These are phyloP conservation scores for Dichetophora obliterata DNA, from an alignment of 2,888 invertebrate genomes.

Conservation along the genomic window DNA sequence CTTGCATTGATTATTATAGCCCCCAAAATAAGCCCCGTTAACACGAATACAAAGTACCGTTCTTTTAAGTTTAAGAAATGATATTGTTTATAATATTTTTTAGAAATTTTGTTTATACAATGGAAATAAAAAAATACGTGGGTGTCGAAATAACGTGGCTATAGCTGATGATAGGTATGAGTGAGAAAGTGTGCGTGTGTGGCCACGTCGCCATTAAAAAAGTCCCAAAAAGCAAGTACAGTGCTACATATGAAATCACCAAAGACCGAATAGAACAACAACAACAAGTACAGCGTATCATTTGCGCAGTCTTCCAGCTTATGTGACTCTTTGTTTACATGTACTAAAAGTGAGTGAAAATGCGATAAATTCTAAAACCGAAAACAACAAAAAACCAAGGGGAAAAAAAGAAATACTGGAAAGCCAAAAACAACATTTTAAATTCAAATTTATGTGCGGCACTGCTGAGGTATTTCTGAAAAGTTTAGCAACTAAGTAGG, in stretches of 20 bases:
- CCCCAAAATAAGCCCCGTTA: slow-evolving; percentile 1
- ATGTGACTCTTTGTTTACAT: slow-evolving; percentile 41
- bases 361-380: slow-evolving; percentile 30
- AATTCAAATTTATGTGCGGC: not conserved
- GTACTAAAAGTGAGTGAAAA: slow-evolving; percentile 34
- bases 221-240: slow-evolving; percentile 33
- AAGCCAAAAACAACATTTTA: not conserved
- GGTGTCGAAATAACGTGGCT: slow-evolving; percentile 24
- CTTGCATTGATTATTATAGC: slow-evolving; percentile 11
- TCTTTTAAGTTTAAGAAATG: not conserved
- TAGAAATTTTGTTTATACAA: slow-evolving; percentile 50
- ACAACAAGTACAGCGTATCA: too few relatives aligned
- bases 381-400: slow-evolving; percentile 1
- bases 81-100: slow-evolving; percentile 33
- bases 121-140: slow-evolving; percentile 38
- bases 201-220: slow-evolving; percentile 39
- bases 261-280: slow-evolving; percentile 7
- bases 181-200: slow-evolving; percentile 24
- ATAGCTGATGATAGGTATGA: not conserved
- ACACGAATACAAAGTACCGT: slow-evolving; percentile 1
- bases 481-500: slow-evolving; percentile 34
- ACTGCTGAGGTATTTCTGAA: slow-evolving; percentile 1
- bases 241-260: too few relatives aligned
- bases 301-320: not conserved
- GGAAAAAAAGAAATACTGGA: not conserved